These are phyloP conservation scores for Betta splendens DNA, from an alignment of 2,797 vertebrate genomes.

Conservation along the genomic window DNA sequence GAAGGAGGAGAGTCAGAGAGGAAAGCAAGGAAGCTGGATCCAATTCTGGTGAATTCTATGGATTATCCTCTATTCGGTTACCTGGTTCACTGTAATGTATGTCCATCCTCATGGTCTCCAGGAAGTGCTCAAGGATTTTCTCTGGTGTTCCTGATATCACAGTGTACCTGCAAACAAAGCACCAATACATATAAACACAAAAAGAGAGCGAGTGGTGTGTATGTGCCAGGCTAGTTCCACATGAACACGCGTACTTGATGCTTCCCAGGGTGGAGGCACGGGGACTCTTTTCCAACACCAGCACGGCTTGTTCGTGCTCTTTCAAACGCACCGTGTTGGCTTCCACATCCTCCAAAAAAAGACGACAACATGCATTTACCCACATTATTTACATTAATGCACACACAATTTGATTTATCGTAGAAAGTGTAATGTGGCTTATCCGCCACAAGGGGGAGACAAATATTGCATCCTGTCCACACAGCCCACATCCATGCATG, in stretches of 20 bases:
- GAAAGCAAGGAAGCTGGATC: background rate
- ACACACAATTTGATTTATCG: background rate
- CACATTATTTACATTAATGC: background rate
- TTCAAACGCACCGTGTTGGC: slow-evolving; percentile 98
- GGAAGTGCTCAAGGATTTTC: slow-evolving; percentile 98
- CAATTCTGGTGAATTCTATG: too few species aligned
- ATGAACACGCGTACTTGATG: slow-evolving; percentile 72
- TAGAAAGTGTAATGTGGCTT: slow-evolving; percentile 14
- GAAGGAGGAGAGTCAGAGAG: slow-evolving; percentile 13
- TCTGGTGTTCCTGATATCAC: slow-evolving; percentile 98
- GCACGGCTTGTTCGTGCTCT: slow-evolving; percentile 95
- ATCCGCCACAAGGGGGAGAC: slow-evolving; percentile 64
- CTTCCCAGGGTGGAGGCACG: slow-evolving; percentile 89
- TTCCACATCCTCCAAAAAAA: slow-evolving; percentile 91
- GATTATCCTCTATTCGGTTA: slow-evolving; percentile 30
- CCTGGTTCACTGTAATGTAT: slow-evolving; percentile 89
- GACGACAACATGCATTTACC: slow-evolving; percentile 15
- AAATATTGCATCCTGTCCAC: slow-evolving; percentile 25
- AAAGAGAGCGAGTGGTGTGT: background rate
- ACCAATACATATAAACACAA: background rate
- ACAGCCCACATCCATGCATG: background rate
- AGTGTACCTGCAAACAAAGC: slow-evolving; percentile 86
- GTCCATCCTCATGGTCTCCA: slow-evolving; percentile 96
- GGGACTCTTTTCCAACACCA: slow-evolving; percentile 97
- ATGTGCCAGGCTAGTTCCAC: background rate